Conservation (phyloP, 2,797 vertebrate genomes). For the Rhadinocentrus ornatus region DNA sequence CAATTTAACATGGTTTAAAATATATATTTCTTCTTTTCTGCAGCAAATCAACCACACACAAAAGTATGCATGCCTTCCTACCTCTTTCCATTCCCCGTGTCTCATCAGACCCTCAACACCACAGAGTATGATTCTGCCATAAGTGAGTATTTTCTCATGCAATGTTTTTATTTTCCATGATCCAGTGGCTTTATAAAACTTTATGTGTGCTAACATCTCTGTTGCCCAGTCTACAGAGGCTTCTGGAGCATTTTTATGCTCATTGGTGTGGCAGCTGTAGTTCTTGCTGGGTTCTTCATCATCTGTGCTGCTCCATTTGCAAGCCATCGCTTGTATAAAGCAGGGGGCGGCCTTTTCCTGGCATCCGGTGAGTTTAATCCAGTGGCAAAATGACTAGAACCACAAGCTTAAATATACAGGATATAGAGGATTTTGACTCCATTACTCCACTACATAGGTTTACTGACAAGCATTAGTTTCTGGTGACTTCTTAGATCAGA, state of each 20-base stretch:
- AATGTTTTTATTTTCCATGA: background rate
- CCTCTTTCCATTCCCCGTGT: constrained; percentile 91
- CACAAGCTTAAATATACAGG: background rate
- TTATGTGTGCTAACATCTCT: background rate
- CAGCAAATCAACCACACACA: constrained; percentile 89
- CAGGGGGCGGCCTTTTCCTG: constrained; percentile 91
- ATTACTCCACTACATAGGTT: background rate
- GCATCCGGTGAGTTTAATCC: constrained; percentile 83
- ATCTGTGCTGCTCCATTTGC: constrained; percentile 96
- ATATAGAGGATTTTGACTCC: background rate
- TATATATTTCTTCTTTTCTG: constrained; percentile 21
- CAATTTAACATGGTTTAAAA: background rate
- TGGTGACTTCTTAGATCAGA: background rate
- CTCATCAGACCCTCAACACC: constrained; percentile 86
- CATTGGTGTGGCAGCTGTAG: constrained; percentile 87
- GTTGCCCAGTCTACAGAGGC: constrained; percentile 91
- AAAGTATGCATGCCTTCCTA: constrained; percentile 92
- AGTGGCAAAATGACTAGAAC: background rate
- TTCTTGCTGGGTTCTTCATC: constrained; percentile 90
- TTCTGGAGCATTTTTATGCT: constrained; percentile 97
- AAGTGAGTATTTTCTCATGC: constrained; percentile 82
- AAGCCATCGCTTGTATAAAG: constrained; percentile 91
- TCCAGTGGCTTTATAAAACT: background rate
- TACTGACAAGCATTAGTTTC: background rate
- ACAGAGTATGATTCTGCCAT: constrained; percentile 90